Evolutionary conservation across 2,888 invertebrate genomes (phyloP).

Genomic region (Venusia cambrica): DNA sequence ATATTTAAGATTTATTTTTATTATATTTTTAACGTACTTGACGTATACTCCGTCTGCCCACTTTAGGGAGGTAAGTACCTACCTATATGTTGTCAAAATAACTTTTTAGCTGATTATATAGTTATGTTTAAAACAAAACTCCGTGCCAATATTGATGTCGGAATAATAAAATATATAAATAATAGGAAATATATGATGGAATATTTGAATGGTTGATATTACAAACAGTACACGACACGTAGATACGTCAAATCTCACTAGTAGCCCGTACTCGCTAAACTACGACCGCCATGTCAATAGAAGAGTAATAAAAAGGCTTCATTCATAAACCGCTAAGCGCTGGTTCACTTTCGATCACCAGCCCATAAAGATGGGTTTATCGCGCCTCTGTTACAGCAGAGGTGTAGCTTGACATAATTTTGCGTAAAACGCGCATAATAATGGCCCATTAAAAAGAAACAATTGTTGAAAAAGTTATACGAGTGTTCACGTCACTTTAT

Average conservation of each 20-base stretch:
- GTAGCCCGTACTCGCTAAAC: constrained; percentile 71
- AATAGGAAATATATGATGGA: too few species aligned
- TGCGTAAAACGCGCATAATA: constrained; percentile 79
- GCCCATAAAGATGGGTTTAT: constrained; percentile 78
- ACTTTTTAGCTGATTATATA: too few species aligned
- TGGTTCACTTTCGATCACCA: constrained; percentile 74
- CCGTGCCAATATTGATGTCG: too few species aligned
- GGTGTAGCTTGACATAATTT: constrained; percentile 80
- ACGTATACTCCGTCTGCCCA: too few species aligned
- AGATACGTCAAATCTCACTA: constrained; percentile 70
- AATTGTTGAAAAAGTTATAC: constrained; percentile 81
- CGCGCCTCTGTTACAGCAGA: constrained; percentile 72
- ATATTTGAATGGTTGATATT: too few species aligned
- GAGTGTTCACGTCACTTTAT: constrained; percentile 78
- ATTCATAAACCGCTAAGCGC: constrained; percentile 68
- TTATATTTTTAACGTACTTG: too few species aligned
- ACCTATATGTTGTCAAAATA: too few species aligned
- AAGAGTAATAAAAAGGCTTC: constrained; percentile 73
- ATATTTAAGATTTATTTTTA: too few species aligned
- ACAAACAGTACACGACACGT: too few species aligned
- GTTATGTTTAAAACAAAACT: too few species aligned
- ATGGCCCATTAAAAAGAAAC: constrained; percentile 80
- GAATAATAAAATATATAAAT: too few species aligned
- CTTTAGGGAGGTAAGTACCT: too few species aligned
- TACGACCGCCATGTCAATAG: constrained; percentile 70